phyloP scores from a whole-genome alignment of 2,888 invertebrate species.

The Pammene fasciana region DNA sequence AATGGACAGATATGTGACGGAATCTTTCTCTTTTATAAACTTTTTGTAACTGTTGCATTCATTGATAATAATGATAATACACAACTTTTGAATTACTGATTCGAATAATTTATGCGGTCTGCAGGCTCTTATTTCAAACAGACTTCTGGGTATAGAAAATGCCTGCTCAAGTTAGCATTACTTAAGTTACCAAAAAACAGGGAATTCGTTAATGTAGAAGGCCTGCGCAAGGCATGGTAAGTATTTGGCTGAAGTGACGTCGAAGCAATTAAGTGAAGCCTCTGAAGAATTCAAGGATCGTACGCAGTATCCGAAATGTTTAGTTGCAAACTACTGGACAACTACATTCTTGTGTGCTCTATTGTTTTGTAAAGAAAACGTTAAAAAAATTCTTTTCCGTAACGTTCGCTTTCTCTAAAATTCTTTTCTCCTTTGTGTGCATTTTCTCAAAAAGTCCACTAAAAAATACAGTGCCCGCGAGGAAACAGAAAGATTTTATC shows the following conservation, averaged over 20 bases:
- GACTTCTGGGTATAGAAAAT: too few species aligned
- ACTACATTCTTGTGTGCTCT: background rate
- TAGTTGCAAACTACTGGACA: background rate
- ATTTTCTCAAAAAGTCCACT: background rate
- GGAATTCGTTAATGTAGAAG: background rate
- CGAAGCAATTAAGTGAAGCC: background rate
- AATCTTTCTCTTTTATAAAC: too few species aligned
- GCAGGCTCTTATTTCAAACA: too few species aligned
- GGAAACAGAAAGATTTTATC: too few species aligned
- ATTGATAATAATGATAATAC: too few species aligned
- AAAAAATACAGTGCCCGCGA: background rate
- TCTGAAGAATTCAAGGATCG: background rate
- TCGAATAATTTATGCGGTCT: too few species aligned
- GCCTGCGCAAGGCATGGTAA: background rate
- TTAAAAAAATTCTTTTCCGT: background rate
- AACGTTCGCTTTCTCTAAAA: background rate
- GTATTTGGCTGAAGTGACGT: background rate
- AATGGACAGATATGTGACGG: too few species aligned
- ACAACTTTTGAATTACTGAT: too few species aligned
- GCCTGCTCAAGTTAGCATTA: too few species aligned
- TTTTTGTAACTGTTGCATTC: too few species aligned
- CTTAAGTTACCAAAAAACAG: too few species aligned
- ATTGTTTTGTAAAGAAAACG: background rate
- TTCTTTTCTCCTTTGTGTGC: background rate
- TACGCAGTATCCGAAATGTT: background rate